Evolutionary conservation across 1,140 invertebrate genomes (phyloP).

Genomic region (Elymnias hypermnestra): DNA sequence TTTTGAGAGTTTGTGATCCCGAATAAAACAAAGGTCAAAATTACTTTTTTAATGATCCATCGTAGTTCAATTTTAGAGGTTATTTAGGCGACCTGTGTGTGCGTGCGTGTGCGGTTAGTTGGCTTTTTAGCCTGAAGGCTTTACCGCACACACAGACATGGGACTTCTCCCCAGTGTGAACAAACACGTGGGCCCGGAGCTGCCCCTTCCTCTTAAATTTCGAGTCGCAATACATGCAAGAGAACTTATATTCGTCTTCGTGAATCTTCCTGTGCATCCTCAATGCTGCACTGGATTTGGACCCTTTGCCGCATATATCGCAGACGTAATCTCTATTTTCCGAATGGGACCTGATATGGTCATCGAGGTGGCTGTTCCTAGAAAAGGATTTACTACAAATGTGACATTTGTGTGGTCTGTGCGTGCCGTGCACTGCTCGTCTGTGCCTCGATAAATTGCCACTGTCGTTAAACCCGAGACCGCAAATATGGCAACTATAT

Average conservation of each 20-base stretch:
- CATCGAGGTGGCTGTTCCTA: conserved; percentile 58
- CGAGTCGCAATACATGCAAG: conserved; percentile 55
- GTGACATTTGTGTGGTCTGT: conserved; percentile 70
- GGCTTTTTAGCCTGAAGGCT: conserved; percentile 40
- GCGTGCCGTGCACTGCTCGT: conserved; percentile 63
- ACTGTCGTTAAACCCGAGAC: conserved; percentile 50
- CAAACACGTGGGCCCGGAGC: conserved; percentile 37
- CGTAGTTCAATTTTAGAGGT: background rate
- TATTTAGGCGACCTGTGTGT: background rate
- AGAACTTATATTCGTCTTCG: conserved; percentile 17
- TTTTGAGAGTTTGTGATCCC: too few species aligned
- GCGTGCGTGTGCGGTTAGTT: conserved; percentile 36
- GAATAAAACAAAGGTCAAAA: too few species aligned
- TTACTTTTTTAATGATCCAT: too few species aligned
- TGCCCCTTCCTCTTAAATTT: conserved; percentile 36
- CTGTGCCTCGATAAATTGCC: conserved; percentile 71
- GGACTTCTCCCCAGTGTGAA: conserved; percentile 44
- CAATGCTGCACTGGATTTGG: conserved; percentile 40
- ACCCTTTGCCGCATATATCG: conserved; percentile 45
- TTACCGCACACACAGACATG: conserved; percentile 42
- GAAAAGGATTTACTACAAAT: conserved; percentile 72
- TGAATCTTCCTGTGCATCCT: conserved; percentile 45
- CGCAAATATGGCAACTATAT: conserved; percentile 45
- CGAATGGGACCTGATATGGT: conserved; percentile 71
- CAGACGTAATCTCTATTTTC: conserved; percentile 78